Base-by-base conservation (phyloP, 2,113 vertebrate species). In the Ramphastos sulfuratus region DNA sequence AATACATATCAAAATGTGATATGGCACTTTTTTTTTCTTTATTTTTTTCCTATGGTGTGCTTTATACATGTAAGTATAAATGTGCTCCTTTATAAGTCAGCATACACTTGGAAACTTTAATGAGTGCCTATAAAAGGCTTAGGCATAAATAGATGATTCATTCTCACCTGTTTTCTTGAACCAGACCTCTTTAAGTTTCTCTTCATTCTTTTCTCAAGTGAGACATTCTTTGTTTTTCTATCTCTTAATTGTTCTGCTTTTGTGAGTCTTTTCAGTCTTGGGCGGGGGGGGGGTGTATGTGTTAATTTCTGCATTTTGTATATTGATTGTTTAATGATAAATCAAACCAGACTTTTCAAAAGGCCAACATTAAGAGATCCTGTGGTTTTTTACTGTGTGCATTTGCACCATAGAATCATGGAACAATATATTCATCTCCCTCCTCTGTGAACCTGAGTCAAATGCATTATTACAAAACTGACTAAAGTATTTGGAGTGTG, bases 251-350 rank as follows among this genome's bases (percentile, higher is more conserved):
- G 76, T 54, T 4, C 24, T 54, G 3, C 4, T 92, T 72, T 30
- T 54, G 8, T 8, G 66, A 81, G 9, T 56, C 25, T 72, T 70
- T 73, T 71, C 60, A 52, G 18, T 23, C 13, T 58, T 48, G 46
- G 46, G 9, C 7, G 46, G 48, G 5, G 13, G 48, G 15, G 44
- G 6, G 16, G 5, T 3, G 1, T 9, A 3, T 39, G 14, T 23
- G 8, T 18, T 48, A 63, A 74, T 54, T 85, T 52, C 18, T 63
- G 3, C 17, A 31, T 90, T 82, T 70, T 82, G 6, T 64, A 2
- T 59, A 17, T 58, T 65, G 31, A 25, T 76, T 85, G 35, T 6
- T 42, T 50, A 44, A 58, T 50, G n/a, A 35, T 79, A 75, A 82
- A 84, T 74, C 21, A 87, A 87, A 60, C 4, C 24, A 58, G n/a